Evolutionary conservation across 2,888 invertebrate species (phyloP).

Genomic region (Argynnis bischoffii): DNA sequence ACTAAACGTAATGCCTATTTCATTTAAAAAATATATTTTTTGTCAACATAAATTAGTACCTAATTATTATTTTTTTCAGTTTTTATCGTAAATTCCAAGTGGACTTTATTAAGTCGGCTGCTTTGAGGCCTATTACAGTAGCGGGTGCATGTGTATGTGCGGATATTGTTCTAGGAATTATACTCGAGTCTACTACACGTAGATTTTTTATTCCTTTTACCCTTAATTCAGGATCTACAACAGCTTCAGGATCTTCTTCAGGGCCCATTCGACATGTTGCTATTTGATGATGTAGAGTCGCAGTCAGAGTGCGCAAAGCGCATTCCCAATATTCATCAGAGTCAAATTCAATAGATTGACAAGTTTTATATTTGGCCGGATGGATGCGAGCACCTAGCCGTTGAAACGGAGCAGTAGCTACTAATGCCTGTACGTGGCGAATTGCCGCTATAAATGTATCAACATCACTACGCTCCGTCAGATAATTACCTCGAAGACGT

Average conservation of each 20-base stretch:
- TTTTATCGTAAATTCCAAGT: constrained; percentile 57
- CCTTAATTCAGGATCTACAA: constrained; percentile 84
- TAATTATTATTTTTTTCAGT: neutral
- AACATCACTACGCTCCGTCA: constrained; percentile 84
- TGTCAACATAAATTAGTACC: too few relatives aligned
- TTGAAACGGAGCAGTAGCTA: constrained; percentile 82
- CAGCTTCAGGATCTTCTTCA: constrained; percentile 80
- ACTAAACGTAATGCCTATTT: too few relatives aligned
- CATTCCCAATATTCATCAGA: constrained; percentile 88
- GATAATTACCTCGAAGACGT: constrained; percentile 90
- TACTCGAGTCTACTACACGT: constrained; percentile 86
- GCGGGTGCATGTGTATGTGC: constrained; percentile 87
- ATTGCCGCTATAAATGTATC: constrained; percentile 84
- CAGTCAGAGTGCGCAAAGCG: constrained; percentile 82
- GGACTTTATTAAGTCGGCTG: constrained; percentile 84
- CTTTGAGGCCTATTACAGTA: constrained; percentile 88
- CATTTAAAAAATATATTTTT: neutral
- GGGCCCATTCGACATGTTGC: constrained; percentile 89
- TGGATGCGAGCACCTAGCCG: constrained; percentile 79
- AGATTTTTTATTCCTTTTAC: constrained; percentile 83
- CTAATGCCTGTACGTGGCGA: constrained; percentile 83
- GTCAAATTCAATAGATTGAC: constrained; percentile 72
- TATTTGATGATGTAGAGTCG: constrained; percentile 85
- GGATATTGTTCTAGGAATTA: constrained; percentile 84
- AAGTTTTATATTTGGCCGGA: constrained; percentile 78